phyloP scores from a whole-genome alignment of 23 tunicate species.

The Pegea sp. region DNA sequence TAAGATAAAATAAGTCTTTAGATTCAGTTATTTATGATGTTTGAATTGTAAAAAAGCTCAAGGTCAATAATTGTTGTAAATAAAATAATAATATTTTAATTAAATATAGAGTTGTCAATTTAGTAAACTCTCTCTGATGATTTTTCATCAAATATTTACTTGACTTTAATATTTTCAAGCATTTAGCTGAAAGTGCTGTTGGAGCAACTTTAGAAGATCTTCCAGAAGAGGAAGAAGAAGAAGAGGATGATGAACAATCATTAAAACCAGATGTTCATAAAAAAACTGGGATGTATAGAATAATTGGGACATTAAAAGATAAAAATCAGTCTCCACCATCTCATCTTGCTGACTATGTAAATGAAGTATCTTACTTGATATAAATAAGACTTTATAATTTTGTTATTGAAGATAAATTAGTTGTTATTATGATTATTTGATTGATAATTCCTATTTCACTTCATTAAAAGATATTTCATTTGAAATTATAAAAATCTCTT shows the following conservation, averaged over 20 bases:
- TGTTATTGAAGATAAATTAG: neutral
- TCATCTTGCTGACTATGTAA: conserved; percentile 45
- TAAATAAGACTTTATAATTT: neutral
- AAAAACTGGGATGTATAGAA: conserved; percentile 69
- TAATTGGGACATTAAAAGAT: conserved; percentile 84
- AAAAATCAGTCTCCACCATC: conserved; percentile 49
- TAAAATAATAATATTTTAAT: no score
- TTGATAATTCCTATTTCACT: neutral
- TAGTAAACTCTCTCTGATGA: no score
- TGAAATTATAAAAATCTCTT: no score
- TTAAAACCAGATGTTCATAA: conserved; percentile 12
- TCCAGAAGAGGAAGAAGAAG: conserved; percentile 53
- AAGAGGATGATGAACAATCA: conserved; percentile 72
- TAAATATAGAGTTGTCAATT: no score
- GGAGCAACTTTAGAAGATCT: conserved; percentile 69
- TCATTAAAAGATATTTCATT: no score
- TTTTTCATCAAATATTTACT: neutral
- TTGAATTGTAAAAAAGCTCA: no score
- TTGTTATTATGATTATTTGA: neutral
- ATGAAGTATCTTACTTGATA: conserved; percentile 10
- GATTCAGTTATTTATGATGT: neutral
- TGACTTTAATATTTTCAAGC: conserved; percentile 20
- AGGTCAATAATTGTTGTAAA: no score
- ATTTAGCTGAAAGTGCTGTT: conserved; percentile 57
- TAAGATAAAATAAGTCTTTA: neutral